A percentile compares a stretch with the other conserved stretches of the same genome.
Evolutionary conservation across 2,113 vertebrate genomes (phyloP).

Genomic region (Ahaetulla prasina): DNA sequence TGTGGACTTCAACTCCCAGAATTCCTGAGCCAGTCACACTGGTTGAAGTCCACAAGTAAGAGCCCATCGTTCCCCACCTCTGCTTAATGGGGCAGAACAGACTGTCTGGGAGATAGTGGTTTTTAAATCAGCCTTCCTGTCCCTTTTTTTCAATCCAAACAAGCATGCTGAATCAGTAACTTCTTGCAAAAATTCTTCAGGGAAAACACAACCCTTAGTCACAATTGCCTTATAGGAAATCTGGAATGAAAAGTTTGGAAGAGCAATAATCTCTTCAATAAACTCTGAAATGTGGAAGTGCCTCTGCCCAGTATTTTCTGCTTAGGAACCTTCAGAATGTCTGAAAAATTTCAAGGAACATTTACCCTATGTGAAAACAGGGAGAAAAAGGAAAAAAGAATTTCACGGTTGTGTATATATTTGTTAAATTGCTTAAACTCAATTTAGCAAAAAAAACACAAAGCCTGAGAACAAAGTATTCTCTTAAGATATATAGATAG

Average conservation of each 20-base stretch:
- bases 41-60: neutral
- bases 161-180: neutral
- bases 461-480: neutral
- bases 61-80: neutral
- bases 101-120: neutral
- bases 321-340: neutral
- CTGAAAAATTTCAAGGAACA: neutral
- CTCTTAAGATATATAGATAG: neutral
- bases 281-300: neutral
- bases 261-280: too few species aligned
- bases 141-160: neutral
- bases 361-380: neutral
- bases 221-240: neutral
- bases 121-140: neutral
- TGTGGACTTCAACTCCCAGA: too few species aligned
- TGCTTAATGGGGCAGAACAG: neutral
- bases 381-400: neutral
- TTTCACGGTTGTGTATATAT: neutral
- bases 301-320: neutral
- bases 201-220: neutral
- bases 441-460: neutral
- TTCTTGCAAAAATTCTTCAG: neutral
- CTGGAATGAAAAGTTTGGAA: neutral
- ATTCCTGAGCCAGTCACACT: too few species aligned
- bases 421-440: neutral